Evolutionary conservation across 2,888 invertebrate genomes (phyloP).

Genomic region (Dasysyrphus tricinctus): DNA sequence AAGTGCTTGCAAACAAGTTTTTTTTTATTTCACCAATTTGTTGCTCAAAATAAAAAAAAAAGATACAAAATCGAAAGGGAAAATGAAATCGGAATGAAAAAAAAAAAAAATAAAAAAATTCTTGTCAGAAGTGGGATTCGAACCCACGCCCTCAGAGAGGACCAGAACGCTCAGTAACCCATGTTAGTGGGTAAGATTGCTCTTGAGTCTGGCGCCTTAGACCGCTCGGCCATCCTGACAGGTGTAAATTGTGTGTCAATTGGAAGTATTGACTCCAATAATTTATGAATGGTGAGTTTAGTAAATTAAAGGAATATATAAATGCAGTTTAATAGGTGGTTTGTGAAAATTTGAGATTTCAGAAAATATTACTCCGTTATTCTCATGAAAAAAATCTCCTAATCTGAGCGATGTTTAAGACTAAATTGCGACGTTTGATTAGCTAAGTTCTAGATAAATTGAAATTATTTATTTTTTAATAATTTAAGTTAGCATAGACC

Average conservation of each 20-base stretch:
- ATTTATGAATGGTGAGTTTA: not conserved
- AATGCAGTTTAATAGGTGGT: no score
- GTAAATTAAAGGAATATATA: no score
- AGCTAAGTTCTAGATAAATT: no score
- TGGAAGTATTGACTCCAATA: not conserved
- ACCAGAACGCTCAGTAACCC: slow-evolving; percentile 68
- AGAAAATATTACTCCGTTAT: no score
- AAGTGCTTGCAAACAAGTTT: slow-evolving; percentile 44
- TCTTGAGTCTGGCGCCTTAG: slow-evolving; percentile 80
- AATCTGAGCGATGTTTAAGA: no score
- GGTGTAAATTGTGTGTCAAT: not conserved
- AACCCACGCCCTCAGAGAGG: slow-evolving; percentile 74
- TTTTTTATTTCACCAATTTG: not conserved
- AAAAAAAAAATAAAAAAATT: slow-evolving; percentile 33
- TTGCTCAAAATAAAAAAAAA: slow-evolving; percentile 18
- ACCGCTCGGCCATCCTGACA: slow-evolving; percentile 79
- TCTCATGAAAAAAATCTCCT: no score
- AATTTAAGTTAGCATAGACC: not conserved
- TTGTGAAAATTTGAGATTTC: no score
- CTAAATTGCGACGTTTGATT: no score
- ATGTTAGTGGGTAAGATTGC: slow-evolving; percentile 75
- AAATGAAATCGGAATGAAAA: not conserved
- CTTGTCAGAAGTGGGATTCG: slow-evolving; percentile 73
- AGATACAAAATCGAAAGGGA: slow-evolving; percentile 8
- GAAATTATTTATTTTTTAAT: not conserved